Base-by-base conservation (phyloP, 2,888 invertebrate species). In the Metellina segmentata region DNA sequence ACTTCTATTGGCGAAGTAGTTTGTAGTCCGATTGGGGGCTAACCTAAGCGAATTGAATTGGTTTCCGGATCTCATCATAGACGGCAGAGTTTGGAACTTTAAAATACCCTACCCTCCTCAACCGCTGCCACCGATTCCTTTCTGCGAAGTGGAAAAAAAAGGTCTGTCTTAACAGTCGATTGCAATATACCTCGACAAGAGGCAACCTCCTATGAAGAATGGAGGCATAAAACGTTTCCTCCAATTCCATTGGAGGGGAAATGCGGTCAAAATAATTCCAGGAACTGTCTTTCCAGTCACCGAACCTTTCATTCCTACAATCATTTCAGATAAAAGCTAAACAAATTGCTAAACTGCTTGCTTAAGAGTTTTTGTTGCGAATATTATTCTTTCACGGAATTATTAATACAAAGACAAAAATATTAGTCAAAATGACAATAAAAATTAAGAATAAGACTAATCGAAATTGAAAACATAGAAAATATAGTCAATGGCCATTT, bases 1-100 rank as follows among this genome's bases (percentile, higher is more conserved):
- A 81, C 53, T 81, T 88, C 88, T 70, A 79, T 69, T 74, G 81
- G 53, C 7, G 74, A 53, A 53, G 71, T 81, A 71, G 79, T 87
- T 87, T 87, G 87, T 87, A 79, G 81, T 72, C 81, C 81, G 81
- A 81, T 53, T 71, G 81, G 16, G 9, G 49, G 49, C 74, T 16
- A 75, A 48, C 69, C 81, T 71, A 88, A 88, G 81, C 79, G 87
- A 88, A 81, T 88, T 88, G 81, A 88, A 88, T 88, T 72, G 87
- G 87, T 71, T 81, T 81, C 81, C 13, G 48, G 19, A 74, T 53
- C 75, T 85, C 85, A 69, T 69, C 61, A 61, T 74, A 49, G 77
- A 52, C 34, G 86, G 13, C 13, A 86, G n/a, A 61, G 78, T 34
- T 34, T 34, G 34, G 34, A 71, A 79, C 79, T 79, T 79, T 79